Conservation (phyloP, 2,888 invertebrate species). For the Leucania comma region DNA sequence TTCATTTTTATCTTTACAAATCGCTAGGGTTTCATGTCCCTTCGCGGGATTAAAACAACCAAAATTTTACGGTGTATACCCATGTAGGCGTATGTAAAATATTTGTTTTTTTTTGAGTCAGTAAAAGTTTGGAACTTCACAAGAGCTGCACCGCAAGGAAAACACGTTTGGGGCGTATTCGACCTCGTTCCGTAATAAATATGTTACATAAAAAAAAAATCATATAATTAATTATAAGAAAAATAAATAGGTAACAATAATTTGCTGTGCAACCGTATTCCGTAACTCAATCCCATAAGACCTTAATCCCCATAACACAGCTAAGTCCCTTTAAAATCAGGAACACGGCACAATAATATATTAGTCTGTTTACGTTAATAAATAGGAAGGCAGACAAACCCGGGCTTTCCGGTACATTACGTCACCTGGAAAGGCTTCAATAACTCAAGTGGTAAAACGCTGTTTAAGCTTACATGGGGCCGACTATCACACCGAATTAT, state of each 20-base stretch:
- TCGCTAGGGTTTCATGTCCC: too few species aligned
- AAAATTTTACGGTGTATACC: too few species aligned
- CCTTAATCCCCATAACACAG: slow-evolving; percentile 17
- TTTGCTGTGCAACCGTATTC: not conserved
- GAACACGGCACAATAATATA: slow-evolving; percentile 43
- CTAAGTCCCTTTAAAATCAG: slow-evolving; percentile 48
- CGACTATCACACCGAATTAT: slow-evolving; percentile 50
- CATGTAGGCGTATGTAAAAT: too few species aligned
- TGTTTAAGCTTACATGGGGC: slow-evolving; percentile 62
- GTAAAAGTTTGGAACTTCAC: too few species aligned
- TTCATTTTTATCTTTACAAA: too few species aligned
- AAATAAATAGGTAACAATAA: not conserved
- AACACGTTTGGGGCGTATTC: too few species aligned
- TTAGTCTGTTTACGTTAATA: slow-evolving; percentile 55
- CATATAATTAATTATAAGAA: too few species aligned
- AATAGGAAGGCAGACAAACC: slow-evolving; percentile 56
- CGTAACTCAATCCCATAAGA: not conserved
- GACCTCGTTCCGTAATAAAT: too few species aligned
- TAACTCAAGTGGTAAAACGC: slow-evolving; percentile 71
- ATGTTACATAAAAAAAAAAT: too few species aligned
- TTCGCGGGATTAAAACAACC: too few species aligned
- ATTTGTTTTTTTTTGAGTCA: too few species aligned
- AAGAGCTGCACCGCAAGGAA: too few species aligned
- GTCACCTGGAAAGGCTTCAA: slow-evolving; percentile 73
- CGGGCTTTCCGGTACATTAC: slow-evolving; percentile 65